Base-by-base conservation (phyloP, 2,113 vertebrate species). In the Aleadryas rufinucha region DNA sequence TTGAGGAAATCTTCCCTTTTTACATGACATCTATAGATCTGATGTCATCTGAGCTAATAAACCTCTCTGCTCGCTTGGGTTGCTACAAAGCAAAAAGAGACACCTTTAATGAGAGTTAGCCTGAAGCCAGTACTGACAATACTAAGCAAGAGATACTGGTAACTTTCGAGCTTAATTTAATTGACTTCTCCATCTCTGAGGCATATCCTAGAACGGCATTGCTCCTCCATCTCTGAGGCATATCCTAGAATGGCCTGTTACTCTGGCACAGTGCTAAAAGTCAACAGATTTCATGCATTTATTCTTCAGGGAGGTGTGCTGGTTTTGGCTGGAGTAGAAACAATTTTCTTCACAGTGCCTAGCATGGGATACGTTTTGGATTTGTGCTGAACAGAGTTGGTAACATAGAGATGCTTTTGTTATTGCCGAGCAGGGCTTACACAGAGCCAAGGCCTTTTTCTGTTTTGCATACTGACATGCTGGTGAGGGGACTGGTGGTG, bases 171-270 rank as follows among this genome's bases (percentile, higher is more conserved):
- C n/a, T 83, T 28, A n/a, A 13, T 54, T 59, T 50, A 87, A 3
- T 35, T 35, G 80, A 64, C 16, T 47, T 44, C 13, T 60, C 37
- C 41, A 60, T 24, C 50, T 88, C 37, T n/a, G 31, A 77, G 13
- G 10, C 23, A 64, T 23, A 52, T 5, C 15, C 19, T 30, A 33
- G 11, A 76, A 86, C 0, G 0, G 22, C 6, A n/a, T n/a, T n/a
- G n/a, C 16, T 47, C 41, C 13, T 60, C 37, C 41, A 60, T 24
- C 50, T 88, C 37, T n/a, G 31, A 77, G 13, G 10, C 23, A 64
- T 23, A 52, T 5, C 15, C 19, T 30, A 33, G 11, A 76, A 86
- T 0, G 0, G 22, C 6, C 39, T 42, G 8, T 60, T 80, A 56
- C 10, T 44, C 61, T 57, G 26, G 33, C 39, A 68, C 1, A 0